Evolutionary conservation across 1,140 invertebrate species (phyloP).

Genomic region (Apocrypta bakeri): DNA sequence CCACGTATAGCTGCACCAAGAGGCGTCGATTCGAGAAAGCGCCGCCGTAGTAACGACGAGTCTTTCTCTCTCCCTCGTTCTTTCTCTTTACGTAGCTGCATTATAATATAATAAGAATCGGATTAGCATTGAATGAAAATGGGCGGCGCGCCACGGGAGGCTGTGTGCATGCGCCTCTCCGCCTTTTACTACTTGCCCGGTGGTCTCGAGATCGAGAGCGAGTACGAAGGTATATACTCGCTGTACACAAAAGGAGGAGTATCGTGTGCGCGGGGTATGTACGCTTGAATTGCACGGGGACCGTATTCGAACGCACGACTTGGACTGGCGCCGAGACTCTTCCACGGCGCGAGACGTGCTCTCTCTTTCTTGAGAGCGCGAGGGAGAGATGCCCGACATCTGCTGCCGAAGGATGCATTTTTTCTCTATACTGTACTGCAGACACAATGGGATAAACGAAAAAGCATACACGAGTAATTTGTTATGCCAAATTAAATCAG

Average conservation of each 20-base stretch:
- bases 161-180: conserved; percentile 59
- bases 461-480: neutral
- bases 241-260: neutral
- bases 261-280: neutral
- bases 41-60: conserved; percentile 62
- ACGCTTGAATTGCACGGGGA: neutral
- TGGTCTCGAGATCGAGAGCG: conserved; percentile 52
- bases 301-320: neutral
- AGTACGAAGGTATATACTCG: neutral
- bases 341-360: neutral
- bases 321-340: neutral
- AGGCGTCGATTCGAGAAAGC: conserved; percentile 30
- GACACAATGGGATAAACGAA: neutral
- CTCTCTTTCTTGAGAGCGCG: too few relatives aligned
- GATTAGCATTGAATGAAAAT: conserved; percentile 75
- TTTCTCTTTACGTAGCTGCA: conserved; percentile 53
- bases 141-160: conserved; percentile 63
- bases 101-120: conserved; percentile 75
- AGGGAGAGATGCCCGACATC: neutral
- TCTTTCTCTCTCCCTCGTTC: neutral
- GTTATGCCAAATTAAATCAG: neutral
- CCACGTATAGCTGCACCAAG: neutral
- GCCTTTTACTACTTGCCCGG: conserved; percentile 60
- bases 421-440: neutral
- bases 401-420: neutral